These are phyloP conservation scores for Mythimna lalbum DNA, from an alignment of 2,888 invertebrate genomes.

Conservation along the genomic window DNA sequence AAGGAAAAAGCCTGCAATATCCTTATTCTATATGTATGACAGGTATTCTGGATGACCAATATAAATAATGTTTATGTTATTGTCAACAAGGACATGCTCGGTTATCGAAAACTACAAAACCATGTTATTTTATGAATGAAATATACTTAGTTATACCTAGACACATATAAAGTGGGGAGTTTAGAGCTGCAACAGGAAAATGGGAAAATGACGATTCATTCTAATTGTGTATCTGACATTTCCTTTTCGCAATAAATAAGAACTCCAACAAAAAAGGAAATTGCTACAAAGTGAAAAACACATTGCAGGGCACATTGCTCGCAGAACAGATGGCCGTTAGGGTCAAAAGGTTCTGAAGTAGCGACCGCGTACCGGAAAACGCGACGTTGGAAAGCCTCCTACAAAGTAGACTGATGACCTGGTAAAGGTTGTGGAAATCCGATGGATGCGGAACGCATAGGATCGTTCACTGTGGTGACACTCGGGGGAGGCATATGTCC, in stretches of 20 bases:
- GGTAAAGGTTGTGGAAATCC: too few species aligned
- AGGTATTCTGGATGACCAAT: neutral
- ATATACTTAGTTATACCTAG: neutral
- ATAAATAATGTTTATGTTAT: neutral
- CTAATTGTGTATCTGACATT: neutral
- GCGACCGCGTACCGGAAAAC: too few species aligned
- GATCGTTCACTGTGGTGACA: too few species aligned
- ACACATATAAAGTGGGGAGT: neutral
- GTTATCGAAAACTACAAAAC: neutral
- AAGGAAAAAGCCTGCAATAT: constrained; percentile 27
- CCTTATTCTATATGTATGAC: constrained; percentile 5
- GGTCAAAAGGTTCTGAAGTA: too few species aligned
- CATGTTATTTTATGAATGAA: constrained; percentile 20
- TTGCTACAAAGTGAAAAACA: neutral
- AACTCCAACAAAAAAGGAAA: neutral
- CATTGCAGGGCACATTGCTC: too few species aligned
- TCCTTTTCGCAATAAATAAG: constrained; percentile 3
- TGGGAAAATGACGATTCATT: neutral
- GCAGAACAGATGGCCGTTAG: too few species aligned
- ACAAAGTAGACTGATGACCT: too few species aligned
- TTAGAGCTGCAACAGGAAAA: constrained; percentile 1
- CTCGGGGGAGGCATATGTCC: too few species aligned
- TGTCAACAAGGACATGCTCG: neutral
- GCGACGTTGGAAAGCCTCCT: too few species aligned
- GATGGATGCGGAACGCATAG: too few species aligned